phyloP scores from a whole-genome alignment of 2,888 invertebrate genomes.

The Auanema freiburgensis region DNA sequence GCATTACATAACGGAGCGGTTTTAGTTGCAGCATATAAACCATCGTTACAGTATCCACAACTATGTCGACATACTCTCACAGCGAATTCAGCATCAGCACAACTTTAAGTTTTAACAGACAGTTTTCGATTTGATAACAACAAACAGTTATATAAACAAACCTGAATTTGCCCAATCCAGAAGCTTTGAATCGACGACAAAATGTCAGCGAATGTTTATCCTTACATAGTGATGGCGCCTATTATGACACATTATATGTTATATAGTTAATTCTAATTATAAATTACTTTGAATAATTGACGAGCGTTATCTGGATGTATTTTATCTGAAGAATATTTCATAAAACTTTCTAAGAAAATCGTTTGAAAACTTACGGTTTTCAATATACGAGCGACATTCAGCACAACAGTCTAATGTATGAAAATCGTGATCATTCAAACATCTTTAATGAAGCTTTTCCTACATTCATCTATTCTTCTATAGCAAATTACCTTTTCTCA shows the following conservation, averaged over 20 bases:
- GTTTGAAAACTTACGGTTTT: slow-evolving; percentile 29
- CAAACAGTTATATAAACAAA: slow-evolving; percentile 7
- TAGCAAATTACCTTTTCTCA: slow-evolving; percentile 32
- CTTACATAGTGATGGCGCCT: slow-evolving; percentile 41
- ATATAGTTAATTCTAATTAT: not conserved
- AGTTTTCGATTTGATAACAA: not conserved
- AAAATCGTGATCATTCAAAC: slow-evolving; percentile 51
- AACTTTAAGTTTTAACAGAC: slow-evolving; percentile 24
- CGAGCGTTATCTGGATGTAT: slow-evolving; percentile 44
- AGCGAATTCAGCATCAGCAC: slow-evolving; percentile 50
- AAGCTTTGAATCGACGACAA: slow-evolving; percentile 45
- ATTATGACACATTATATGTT: slow-evolving; percentile 22
- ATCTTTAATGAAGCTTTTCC: slow-evolving; percentile 23
- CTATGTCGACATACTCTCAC: slow-evolving; percentile 48
- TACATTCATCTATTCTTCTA: not conserved
- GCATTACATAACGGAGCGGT: slow-evolving; percentile 12
- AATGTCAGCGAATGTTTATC: slow-evolving; percentile 50
- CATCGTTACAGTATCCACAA: slow-evolving; percentile 53
- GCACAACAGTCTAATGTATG: slow-evolving; percentile 49
- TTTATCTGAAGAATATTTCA: slow-evolving; percentile 36
- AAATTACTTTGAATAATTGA: slow-evolving; percentile 13
- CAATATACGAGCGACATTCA: slow-evolving; percentile 48
- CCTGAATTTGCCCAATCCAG: slow-evolving; percentile 50
- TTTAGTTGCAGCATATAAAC: slow-evolving; percentile 21
- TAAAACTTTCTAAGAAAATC: not conserved